phyloP scores from a whole-genome alignment of 2,797 vertebrate genomes.

The Lepilemur septentrionalis region DNA sequence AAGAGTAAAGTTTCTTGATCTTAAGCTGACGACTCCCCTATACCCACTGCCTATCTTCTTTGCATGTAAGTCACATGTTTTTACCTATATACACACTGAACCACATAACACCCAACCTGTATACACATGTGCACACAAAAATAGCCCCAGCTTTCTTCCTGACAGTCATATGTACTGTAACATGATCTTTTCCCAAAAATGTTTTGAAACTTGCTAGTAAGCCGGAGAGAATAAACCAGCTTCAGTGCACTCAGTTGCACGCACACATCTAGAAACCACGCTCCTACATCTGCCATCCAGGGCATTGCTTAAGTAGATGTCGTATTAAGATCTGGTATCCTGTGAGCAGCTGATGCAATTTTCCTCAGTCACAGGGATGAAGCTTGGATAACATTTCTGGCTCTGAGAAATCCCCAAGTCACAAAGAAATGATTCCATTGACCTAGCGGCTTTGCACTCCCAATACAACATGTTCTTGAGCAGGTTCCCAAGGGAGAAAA shows the following conservation, averaged over 20 bases:
- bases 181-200: neutral
- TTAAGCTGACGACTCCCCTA: neutral
- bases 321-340: slow-evolving; percentile 61
- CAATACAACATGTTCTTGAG: slow-evolving; percentile 73
- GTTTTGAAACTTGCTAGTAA: slow-evolving; percentile 37
- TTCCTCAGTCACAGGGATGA: slow-evolving; percentile 73
- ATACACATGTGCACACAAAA: neutral
- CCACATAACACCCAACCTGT: neutral
- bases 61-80: neutral
- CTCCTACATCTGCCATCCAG: slow-evolving; percentile 47
- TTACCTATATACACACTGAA: neutral
- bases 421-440: slow-evolving; percentile 73
- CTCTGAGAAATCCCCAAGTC: slow-evolving; percentile 70
- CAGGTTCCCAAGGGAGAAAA: slow-evolving; percentile 74
- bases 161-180: neutral
- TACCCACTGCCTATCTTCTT: neutral
- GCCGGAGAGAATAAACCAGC: neutral
- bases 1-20: neutral
- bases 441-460: slow-evolving; percentile 48
- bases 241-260: neutral
- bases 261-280: neutral
- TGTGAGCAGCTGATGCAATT: slow-evolving; percentile 72
- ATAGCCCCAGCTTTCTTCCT: slow-evolving; percentile 14
- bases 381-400: slow-evolving; percentile 63
- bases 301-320: slow-evolving; percentile 60